Base-by-base conservation (phyloP, 2,113 vertebrate genomes). In the Thymallus thymallus region DNA sequence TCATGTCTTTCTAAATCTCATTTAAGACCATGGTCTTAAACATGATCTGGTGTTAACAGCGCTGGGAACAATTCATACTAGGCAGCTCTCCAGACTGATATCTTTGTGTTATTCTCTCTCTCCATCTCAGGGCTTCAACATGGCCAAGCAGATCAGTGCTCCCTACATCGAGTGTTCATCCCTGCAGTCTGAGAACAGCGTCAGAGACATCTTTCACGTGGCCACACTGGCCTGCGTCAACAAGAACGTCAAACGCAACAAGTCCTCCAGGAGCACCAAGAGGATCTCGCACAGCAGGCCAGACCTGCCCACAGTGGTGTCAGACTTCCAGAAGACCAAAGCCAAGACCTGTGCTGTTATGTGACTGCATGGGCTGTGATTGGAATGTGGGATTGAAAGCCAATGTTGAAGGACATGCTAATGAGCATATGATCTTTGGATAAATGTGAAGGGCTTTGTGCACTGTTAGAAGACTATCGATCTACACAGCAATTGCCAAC, bases 141-240 rank as follows among this genome's bases (percentile, higher is more conserved):
- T 95, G 93, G 95, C 96, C 83, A 95, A 96, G 73, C 95, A 96
- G 91, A 95, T 97, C 14, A 94, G 93, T 74, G 95, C 95, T 51
- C 95, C 96, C 48, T 97, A 97, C 55, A 96, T 96, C 0, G 96
- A 97, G 74, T 97, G 96, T 82, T 97, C 96, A 14, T 94, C 96
- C 24, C 80, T 96, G 70, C 95, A 96, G 90, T 97, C 96, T 0
- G 95, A 97, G 84, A 96, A 95, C 85, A 96, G 96, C 0, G 94
- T 97, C 81, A 94, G 95, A 82, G 96, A 97, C 95, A 96, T 97
- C 92, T 97, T 97, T 69, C 95, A 96, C 1, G 94, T 97, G 26
- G 95, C 96, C 80, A 96, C 96, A 6, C 90, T 97, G 92, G 95
- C 96, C 0, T 96, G 95, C 72, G 94, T 97, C 79, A 96, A 94